phyloP scores from a whole-genome alignment of 2,113 vertebrate genomes.

The Rhabdornis inornatus region DNA sequence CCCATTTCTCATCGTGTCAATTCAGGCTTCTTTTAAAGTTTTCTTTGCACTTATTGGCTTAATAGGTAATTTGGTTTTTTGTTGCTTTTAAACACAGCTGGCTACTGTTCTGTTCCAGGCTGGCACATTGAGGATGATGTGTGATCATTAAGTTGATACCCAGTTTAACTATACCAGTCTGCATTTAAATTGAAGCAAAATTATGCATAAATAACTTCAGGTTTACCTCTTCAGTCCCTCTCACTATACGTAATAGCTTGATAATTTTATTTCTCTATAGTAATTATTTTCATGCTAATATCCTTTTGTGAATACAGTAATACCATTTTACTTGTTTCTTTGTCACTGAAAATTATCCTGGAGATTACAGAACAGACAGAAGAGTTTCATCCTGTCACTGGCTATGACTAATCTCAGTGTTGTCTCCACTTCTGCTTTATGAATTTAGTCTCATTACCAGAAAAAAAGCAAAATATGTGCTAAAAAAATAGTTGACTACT shows the following conservation, averaged over 20 bases:
- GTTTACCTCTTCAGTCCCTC: neutral
- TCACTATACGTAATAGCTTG: neutral
- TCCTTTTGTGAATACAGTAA: neutral
- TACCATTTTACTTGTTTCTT: slow-evolving; percentile 16
- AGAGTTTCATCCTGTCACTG: neutral
- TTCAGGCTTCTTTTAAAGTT: neutral
- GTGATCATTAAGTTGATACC: neutral
- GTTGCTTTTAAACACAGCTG: neutral
- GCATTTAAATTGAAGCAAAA: neutral
- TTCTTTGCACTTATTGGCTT: neutral
- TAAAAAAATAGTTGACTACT: neutral
- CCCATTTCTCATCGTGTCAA: neutral
- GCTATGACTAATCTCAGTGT: neutral
- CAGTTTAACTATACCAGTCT: neutral
- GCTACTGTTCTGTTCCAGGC: neutral
- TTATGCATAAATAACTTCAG: neutral
- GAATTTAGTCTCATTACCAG: neutral
- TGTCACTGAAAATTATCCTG: neutral
- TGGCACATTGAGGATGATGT: neutral
- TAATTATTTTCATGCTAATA: neutral
- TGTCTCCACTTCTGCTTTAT: neutral
- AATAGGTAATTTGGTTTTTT: neutral
- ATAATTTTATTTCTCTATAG: neutral
- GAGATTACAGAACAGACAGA: neutral
- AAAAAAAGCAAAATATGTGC: neutral